These are phyloP conservation scores for Lepetodrilus schrolli DNA, from an alignment of 2,888 invertebrate genomes.

Conservation along the genomic window DNA sequence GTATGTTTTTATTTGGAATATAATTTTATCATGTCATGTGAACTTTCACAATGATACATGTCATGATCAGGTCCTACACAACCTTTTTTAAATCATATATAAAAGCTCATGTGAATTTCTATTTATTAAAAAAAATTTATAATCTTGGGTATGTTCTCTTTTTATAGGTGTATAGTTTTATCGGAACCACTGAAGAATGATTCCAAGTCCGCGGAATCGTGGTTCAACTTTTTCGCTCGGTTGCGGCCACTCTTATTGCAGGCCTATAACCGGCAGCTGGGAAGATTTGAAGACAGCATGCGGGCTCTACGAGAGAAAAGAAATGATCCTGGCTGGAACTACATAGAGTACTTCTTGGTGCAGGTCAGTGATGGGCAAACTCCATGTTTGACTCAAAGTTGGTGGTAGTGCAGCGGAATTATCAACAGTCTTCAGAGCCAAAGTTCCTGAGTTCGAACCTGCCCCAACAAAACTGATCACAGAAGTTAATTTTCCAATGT, in stretches of 20 bases:
- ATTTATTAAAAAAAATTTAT: neutral
- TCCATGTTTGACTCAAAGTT: too few relatives aligned
- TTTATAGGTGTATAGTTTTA: slow-evolving; percentile 86
- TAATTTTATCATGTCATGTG: too few relatives aligned
- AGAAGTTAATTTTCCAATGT: too few relatives aligned
- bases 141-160: too few relatives aligned
- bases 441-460: too few relatives aligned
- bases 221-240: slow-evolving; percentile 88
- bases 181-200: slow-evolving; percentile 93
- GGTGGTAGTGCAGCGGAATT: too few relatives aligned
- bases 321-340: slow-evolving; percentile 93
- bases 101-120: neutral
- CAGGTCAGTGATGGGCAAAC: slow-evolving; percentile 83
- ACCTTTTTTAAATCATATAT: neutral
- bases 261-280: slow-evolving; percentile 89
- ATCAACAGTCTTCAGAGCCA: too few relatives aligned
- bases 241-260: slow-evolving; percentile 88
- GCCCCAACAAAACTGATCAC: too few relatives aligned
- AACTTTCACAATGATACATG: neutral
- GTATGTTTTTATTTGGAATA: too few relatives aligned
- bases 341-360: slow-evolving; percentile 93
- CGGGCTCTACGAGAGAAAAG: slow-evolving; percentile 91
- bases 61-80: neutral
- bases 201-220: slow-evolving; percentile 87
- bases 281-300: slow-evolving; percentile 89